phyloP scores from a whole-genome alignment of 1,140 invertebrate species.

The Drosophila oshimai region DNA sequence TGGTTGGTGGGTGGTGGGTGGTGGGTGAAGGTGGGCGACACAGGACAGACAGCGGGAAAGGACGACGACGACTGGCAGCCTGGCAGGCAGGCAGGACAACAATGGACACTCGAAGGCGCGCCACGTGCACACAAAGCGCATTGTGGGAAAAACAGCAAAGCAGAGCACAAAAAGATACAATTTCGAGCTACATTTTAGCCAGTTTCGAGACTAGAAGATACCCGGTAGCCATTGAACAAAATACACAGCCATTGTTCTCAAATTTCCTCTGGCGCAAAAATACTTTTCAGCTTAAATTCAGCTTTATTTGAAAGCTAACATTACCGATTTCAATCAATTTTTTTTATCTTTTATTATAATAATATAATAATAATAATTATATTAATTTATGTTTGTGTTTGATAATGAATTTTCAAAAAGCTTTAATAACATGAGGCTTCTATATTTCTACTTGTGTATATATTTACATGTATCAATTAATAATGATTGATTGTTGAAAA shows the following conservation, averaged over 20 bases:
- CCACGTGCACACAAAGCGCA: slow-evolving; percentile 57
- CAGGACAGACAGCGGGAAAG: neutral
- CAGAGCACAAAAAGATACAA: neutral
- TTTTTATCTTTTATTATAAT: too few species aligned
- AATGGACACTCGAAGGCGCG: slow-evolving; percentile 51
- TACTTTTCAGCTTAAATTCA: too few species aligned
- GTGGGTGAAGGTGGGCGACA: neutral
- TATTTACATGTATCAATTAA: too few species aligned
- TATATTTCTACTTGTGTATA: too few species aligned
- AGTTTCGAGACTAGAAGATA: neutral
- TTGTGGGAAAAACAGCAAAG: slow-evolving; percentile 10
- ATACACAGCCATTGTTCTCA: neutral
- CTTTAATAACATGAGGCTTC: too few species aligned
- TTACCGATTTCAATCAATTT: too few species aligned
- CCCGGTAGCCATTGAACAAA: neutral
- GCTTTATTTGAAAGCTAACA: too few species aligned
- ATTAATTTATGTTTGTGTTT: too few species aligned
- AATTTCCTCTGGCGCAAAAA: neutral
- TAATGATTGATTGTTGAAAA: too few species aligned
- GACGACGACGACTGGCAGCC: too few species aligned
- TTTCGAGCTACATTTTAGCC: neutral
- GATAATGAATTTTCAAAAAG: too few species aligned
- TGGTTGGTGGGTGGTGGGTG: neutral
- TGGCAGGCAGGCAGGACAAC: neutral
- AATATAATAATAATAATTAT: too few species aligned